Percentiles rank a stretch among this genome's conserved stretches.
These are phyloP conservation scores for Aelia acuminata DNA, from an alignment of 2,888 invertebrate species.

Conservation along the genomic window DNA sequence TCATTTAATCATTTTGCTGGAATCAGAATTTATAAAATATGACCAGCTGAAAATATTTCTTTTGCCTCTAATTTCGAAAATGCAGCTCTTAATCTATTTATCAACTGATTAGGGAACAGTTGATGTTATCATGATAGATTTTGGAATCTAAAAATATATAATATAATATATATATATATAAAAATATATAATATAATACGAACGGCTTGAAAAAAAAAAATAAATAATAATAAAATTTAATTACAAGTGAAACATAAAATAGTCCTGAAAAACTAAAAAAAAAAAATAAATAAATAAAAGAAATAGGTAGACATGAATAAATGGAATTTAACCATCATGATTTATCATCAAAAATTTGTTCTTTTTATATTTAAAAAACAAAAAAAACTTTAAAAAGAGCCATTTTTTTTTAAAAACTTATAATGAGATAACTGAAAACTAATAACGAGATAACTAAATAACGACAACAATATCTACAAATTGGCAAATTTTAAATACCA, in stretches of 20 bases:
- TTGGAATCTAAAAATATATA: neutral
- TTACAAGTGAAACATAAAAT: neutral
- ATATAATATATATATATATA: too few relatives aligned
- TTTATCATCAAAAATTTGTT: neutral
- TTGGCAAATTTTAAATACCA: neutral
- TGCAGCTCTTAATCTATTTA: neutral
- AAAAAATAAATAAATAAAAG: too few relatives aligned
- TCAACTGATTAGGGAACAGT: neutral
- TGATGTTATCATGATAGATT: neutral
- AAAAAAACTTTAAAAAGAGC: neutral
- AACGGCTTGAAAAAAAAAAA: neutral
- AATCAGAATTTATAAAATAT: neutral
- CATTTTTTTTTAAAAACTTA: neutral
- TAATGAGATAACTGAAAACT: neutral
- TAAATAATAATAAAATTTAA: neutral
- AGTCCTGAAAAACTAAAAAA: neutral
- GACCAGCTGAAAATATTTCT: neutral
- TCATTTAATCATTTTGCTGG: neutral
- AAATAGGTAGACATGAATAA: too few relatives aligned
- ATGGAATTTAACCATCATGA: too few relatives aligned
- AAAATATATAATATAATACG: neutral
- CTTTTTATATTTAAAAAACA: neutral
- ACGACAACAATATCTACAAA: neutral
- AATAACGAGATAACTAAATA: too few relatives aligned
- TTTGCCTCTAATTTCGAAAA: neutral